Evolutionary conservation across 2,113 vertebrate species (phyloP).

Genomic region (Urocitellus parryii): DNA sequence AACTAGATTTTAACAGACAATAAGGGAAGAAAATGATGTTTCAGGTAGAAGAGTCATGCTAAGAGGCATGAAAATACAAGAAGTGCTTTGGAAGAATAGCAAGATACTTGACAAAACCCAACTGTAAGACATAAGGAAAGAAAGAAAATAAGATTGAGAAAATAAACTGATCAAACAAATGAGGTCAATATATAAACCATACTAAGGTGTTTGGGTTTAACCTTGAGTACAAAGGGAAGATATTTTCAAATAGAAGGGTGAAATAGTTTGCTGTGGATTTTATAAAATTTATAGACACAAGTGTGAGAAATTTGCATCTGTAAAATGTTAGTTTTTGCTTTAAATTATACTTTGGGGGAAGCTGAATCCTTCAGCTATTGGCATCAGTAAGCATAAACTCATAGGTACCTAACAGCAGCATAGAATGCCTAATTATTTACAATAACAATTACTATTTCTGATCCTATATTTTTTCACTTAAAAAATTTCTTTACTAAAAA

Average conservation of each 20-base stretch:
- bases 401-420: background rate
- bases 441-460: slow-evolving; percentile 26
- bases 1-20: background rate
- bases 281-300: slow-evolving; percentile 14
- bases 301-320: slow-evolving; percentile 1
- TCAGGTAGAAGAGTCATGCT: background rate
- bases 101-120: background rate
- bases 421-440: background rate
- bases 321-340: slow-evolving; percentile 37
- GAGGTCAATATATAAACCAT: background rate
- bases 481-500: slow-evolving; percentile 51
- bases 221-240: background rate
- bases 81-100: background rate
- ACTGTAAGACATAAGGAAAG: background rate
- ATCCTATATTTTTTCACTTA: slow-evolving; percentile 21
- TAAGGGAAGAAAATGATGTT: background rate
- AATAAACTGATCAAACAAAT: background rate
- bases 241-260: background rate
- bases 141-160: background rate
- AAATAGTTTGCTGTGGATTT: slow-evolving; percentile 23
- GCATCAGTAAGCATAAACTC: background rate
- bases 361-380: background rate
- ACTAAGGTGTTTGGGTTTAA: background rate
- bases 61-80: background rate
- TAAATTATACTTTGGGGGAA: background rate